These are phyloP conservation scores for Augochlorella aurata DNA, from an alignment of 2,888 invertebrate species.

Conservation along the genomic window DNA sequence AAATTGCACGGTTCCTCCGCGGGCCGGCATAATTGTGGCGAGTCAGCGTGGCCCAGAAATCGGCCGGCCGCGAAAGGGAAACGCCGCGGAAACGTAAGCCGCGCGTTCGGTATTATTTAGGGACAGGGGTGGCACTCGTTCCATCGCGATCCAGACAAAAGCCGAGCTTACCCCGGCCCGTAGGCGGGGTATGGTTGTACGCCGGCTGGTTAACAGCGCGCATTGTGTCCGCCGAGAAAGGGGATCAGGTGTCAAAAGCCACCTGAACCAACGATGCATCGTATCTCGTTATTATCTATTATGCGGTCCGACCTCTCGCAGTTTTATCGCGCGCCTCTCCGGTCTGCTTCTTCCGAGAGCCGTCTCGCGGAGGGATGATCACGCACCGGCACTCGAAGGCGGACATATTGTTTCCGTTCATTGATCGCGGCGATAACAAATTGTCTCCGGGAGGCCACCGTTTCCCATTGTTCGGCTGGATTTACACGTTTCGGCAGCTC, in stretches of 20 bases:
- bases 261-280: constrained; percentile 46
- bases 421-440: not conserved
- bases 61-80: not conserved
- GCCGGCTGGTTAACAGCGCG: constrained; percentile 47
- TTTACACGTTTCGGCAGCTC: no score
- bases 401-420: constrained; percentile 5
- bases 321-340: not conserved
- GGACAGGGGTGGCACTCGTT: constrained; percentile 52
- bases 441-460: no score
- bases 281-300: constrained; percentile 57
- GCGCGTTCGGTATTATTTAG: constrained; percentile 52
- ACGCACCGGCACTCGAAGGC: not conserved
- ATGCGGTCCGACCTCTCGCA: constrained; percentile 18
- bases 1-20: no score
- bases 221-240: constrained; percentile 50
- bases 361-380: not conserved
- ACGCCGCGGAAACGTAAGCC: constrained; percentile 26
- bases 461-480: no score
- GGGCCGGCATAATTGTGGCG: no score
- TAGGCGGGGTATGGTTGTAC: constrained; percentile 9
- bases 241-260: constrained; percentile 66
- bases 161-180: constrained; percentile 46
- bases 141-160: constrained; percentile 53
- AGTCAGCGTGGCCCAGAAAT: constrained; percentile 13
- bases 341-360: not conserved